Percentiles rank a stretch among this genome's conserved stretches.
These are phyloP conservation scores for Alethe castanea DNA, from an alignment of 2,113 vertebrate species.

Conservation along the genomic window DNA sequence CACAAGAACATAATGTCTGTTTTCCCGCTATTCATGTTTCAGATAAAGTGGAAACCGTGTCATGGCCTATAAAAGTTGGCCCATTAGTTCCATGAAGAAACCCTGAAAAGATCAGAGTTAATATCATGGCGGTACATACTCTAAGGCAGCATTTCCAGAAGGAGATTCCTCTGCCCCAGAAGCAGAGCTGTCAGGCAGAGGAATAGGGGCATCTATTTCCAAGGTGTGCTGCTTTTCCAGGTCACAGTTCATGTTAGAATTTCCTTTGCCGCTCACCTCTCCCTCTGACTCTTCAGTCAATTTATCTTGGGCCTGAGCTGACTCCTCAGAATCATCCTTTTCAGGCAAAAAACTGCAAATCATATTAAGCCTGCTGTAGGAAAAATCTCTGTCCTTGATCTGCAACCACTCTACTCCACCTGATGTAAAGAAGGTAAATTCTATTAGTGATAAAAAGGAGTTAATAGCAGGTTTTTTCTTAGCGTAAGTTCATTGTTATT, in stretches of 20 bases:
- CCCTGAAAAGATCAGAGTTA: neutral
- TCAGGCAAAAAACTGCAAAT: slow-evolving; percentile 76
- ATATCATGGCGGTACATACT: slow-evolving; percentile 32
- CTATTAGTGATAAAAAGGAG: neutral
- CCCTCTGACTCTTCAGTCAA: slow-evolving; percentile 63
- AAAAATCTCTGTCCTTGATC: slow-evolving; percentile 77
- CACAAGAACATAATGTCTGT: neutral
- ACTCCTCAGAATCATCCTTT: slow-evolving; percentile 72
- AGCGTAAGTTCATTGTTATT: neutral
- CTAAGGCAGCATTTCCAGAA: slow-evolving; percentile 43
- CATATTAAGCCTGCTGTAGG: slow-evolving; percentile 70
- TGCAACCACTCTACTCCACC: slow-evolving; percentile 79
- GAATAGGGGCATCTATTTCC: slow-evolving; percentile 26
- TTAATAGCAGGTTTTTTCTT: neutral
- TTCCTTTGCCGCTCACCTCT: slow-evolving; percentile 51
- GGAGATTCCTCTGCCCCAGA: slow-evolving; percentile 48
- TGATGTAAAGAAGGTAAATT: neutral
- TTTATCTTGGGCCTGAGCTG: slow-evolving; percentile 59
- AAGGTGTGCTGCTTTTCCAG: slow-evolving; percentile 16
- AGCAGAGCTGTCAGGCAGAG: slow-evolving; percentile 17
- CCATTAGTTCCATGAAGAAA: neutral
- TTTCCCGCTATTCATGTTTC: neutral
- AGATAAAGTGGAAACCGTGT: neutral
- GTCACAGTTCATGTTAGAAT: slow-evolving; percentile 23
- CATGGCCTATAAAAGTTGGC: neutral